These are phyloP conservation scores for Perca schrenkii DNA, from an alignment of 2,113 vertebrate species.

Conservation along the genomic window DNA sequence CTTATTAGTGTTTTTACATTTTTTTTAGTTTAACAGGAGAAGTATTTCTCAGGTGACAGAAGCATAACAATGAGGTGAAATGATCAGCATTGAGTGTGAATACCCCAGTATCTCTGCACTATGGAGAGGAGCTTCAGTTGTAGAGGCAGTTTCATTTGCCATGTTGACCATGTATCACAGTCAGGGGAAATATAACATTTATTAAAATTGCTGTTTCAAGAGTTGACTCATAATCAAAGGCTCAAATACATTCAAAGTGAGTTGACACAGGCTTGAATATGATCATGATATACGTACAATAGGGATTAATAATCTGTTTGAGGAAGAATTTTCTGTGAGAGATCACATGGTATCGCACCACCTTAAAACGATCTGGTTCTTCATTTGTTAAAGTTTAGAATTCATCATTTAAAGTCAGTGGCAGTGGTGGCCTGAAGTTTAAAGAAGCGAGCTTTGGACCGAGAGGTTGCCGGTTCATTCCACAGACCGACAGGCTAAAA, in stretches of 20 bases:
- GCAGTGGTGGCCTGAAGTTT: too few species aligned
- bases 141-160: conserved; percentile 17
- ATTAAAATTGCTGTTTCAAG: neutral
- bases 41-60: neutral
- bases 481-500: too few species aligned
- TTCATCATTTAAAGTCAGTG: too few species aligned
- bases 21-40: conserved; percentile 2
- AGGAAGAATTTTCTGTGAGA: neutral
- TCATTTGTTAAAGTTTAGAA: conserved; percentile 1
- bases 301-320: neutral
- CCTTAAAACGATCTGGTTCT: conserved; percentile 15
- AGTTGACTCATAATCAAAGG: neutral
- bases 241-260: neutral
- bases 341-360: neutral
- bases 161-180: neutral
- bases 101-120: conserved; percentile 30
- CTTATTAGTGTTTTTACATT: conserved; percentile 9
- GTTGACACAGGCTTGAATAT: neutral
- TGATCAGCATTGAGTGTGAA: conserved; percentile 16
- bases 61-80: conserved; percentile 36
- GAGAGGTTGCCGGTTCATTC: too few species aligned
- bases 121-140: neutral
- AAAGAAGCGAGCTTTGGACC: too few species aligned
- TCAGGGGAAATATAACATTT: conserved; percentile 7
- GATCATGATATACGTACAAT: conserved; percentile 11